Evolutionary conservation across 2,113 vertebrate genomes (phyloP), one percentile per base, ranked within the genome.

Genomic region (Patagioenas fasciata): DNA sequence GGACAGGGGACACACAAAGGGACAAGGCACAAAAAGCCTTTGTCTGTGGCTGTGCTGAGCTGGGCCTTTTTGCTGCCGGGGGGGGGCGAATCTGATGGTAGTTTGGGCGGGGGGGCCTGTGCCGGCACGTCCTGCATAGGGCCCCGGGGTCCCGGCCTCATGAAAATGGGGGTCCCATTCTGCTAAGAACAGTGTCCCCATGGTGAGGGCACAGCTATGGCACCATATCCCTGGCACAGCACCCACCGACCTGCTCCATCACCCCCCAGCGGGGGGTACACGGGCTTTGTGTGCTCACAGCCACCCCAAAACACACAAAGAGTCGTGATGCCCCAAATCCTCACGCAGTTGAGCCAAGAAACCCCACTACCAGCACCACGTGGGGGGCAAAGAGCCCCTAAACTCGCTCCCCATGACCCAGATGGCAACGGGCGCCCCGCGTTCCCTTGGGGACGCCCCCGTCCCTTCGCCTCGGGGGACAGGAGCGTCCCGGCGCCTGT

Each of bases 1-100:
- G 80, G 50, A 85, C 44, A 47, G 34, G 83, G 84, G 77, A 80
- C 34, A 11, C 92, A 96, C 95, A 95, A 96, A 96, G 85, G 86
- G 94, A 64, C 65, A 5, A 32, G 83, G 95, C 56, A 96, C 95
- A 96, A 95, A 95, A 93, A 86, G 86, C 94, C 91, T 95, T 97
- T 96, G 96, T 97, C 80, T 15, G 56, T 0, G 65, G 86, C 89
- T n/a, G 64, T 86, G 89, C 94, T 95, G 92, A 95, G 94, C 44
- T 75, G 44, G 6, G 91, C 82, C 91, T 92, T 92, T 92, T 88
- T 1, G 57, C 89, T 16, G 91, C 80, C 29, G 25, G 8, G 6
- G 25, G 8, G 6, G 78, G 82, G 82, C 53, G 16, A 70, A 53
- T 23, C 14, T 29, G 83, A 12, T 0, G 1, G 82, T 48, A 53